These are phyloP conservation scores for Adoxophyes honmai DNA, from an alignment of 1,140 invertebrate species.

Conservation along the genomic window DNA sequence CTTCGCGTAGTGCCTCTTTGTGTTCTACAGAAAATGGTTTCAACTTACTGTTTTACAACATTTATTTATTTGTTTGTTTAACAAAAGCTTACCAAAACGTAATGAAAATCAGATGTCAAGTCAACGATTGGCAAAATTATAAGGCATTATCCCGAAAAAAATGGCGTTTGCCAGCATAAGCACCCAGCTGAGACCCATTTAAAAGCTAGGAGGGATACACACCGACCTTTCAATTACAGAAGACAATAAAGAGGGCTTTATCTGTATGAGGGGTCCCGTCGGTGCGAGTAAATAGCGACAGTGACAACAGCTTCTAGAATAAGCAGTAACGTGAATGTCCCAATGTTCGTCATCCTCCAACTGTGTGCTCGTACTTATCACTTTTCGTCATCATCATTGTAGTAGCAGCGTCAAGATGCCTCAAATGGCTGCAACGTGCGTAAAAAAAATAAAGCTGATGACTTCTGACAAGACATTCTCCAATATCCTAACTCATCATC, in stretches of 20 bases:
- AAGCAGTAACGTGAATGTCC: no score
- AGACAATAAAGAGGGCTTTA: constrained; percentile 63
- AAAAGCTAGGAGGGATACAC: constrained; percentile 50
- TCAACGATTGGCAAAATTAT: constrained; percentile 26
- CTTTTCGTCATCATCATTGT: no score
- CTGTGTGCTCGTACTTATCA: no score
- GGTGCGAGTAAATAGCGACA: constrained; percentile 16
- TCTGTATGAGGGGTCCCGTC: constrained; percentile 38
- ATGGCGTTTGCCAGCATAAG: constrained; percentile 41
- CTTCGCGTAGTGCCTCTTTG: no score
- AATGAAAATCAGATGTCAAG: neutral
- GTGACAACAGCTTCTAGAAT: neutral
- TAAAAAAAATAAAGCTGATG: no score
- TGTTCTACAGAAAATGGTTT: neutral
- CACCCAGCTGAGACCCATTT: constrained; percentile 54
- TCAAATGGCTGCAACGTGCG: no score
- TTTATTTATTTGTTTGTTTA: no score
- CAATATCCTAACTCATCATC: no score
- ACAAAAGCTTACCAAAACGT: neutral
- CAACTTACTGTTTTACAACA: neutral
- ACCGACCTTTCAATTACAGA: constrained; percentile 65
- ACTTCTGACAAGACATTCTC: no score
- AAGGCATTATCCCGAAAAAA: constrained; percentile 35
- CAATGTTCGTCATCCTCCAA: no score
- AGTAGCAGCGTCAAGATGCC: no score